Evolutionary conservation across 2,888 invertebrate genomes (phyloP).

Genomic region (Metalampra italica): DNA sequence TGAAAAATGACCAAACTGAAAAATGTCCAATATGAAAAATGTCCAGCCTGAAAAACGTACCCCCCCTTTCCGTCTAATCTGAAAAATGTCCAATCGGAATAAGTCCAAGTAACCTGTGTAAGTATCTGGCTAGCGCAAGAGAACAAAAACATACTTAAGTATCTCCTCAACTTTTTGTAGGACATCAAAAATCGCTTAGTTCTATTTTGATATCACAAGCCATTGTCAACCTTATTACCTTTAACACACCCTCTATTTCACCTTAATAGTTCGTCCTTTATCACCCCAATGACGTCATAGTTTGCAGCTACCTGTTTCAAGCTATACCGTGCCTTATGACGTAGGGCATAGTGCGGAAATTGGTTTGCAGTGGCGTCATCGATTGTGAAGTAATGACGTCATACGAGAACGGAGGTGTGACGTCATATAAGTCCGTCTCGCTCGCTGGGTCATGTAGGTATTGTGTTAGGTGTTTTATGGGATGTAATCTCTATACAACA

Average conservation of each 20-base stretch:
- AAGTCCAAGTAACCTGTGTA: no score
- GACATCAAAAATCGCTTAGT: conserved; percentile 1
- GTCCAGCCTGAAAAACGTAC: no score
- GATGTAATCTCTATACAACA: no score
- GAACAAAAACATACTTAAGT: neutral
- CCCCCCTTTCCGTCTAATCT: no score
- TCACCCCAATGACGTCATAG: neutral
- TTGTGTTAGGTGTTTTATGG: no score
- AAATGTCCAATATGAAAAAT: no score
- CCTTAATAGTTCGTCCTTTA: neutral
- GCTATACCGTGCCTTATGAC: neutral
- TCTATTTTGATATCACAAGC: neutral
- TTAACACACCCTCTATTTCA: neutral
- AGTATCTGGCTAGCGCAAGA: neutral
- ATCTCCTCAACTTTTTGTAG: neutral
- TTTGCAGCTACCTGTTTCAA: neutral
- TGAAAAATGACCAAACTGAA: no score
- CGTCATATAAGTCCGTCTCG: neutral
- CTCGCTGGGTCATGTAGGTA: neutral
- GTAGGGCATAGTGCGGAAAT: neutral
- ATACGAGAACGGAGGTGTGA: neutral
- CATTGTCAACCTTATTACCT: neutral
- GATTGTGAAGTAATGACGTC: neutral
- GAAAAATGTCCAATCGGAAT: no score
- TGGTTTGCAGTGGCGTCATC: neutral